Percentiles rank a stretch among this genome's conserved stretches.
Evolutionary conservation across 2,888 invertebrate species (phyloP).

Genomic region (Dermolepida albohirtum): DNA sequence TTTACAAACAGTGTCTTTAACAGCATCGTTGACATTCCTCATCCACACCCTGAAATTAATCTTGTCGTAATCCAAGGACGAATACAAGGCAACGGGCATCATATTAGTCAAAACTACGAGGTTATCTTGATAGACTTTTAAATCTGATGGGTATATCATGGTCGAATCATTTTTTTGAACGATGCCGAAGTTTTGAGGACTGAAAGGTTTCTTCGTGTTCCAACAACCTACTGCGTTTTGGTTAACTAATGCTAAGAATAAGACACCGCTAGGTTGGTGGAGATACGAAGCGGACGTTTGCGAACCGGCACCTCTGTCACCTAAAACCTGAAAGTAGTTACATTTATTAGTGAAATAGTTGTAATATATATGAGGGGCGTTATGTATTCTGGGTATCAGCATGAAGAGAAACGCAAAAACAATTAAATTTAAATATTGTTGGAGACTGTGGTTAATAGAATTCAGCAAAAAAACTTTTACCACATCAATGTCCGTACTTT

Average conservation of each 20-base stretch:
- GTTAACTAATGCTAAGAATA: constrained; percentile 79
- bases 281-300: constrained; percentile 79
- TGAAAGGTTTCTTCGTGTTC: constrained; percentile 71
- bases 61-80: constrained; percentile 69
- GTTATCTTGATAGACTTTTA: constrained; percentile 72
- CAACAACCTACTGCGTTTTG: constrained; percentile 81
- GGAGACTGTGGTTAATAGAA: too few relatives aligned
- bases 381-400: too few relatives aligned
- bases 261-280: constrained; percentile 71
- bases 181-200: constrained; percentile 67
- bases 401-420: too few relatives aligned
- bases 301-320: constrained; percentile 73
- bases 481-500: too few relatives aligned
- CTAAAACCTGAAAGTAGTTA: constrained; percentile 65
- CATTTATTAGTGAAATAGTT: background rate
- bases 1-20: constrained; percentile 59
- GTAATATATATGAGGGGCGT: too few relatives aligned
- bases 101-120: constrained; percentile 79
- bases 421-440: too few relatives aligned
- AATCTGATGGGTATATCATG: constrained; percentile 80
- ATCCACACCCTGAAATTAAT: constrained; percentile 76
- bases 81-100: constrained; percentile 76
- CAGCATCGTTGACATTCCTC: constrained; percentile 61
- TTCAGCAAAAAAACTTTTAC: too few relatives aligned
- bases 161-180: constrained; percentile 71